Base-by-base conservation (phyloP, 2,888 invertebrate species). In the Cryptocheilus praepositus region DNA sequence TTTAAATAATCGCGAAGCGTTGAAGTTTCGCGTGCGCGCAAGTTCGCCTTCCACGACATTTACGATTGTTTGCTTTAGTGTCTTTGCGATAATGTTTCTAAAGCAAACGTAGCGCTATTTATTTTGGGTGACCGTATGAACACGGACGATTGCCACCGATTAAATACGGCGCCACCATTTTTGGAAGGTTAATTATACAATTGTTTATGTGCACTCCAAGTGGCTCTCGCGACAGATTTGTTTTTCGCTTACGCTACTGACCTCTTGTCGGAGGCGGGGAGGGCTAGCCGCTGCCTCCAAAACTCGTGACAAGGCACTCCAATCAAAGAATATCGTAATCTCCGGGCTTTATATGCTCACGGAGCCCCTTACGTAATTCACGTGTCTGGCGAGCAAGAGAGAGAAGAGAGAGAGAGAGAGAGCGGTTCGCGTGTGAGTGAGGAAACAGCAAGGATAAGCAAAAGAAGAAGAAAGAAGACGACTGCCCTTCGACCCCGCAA, bases 291-390 rank as follows among this genome's bases (percentile, higher is more conserved):
- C 45, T 45, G 16, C 45, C 45, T 21, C 16, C 56, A 49, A 56
- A 52, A 51, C 57, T 51, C 58, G 71, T 76, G 82, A 83, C 83
- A 78, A 76, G 74, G 72, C 81, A 82, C 81, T 84, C 82, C 80
- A 80, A 83, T 83, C 81, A 79, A 67, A 82, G 81, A 82, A 81
- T 82, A 85, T 85, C 82, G 81, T 83, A 84, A 84, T 85, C 85
- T 82, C 79, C 76, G 81, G 79, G 81, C 79, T 77, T 78, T 79
- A 67, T 68, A 67, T 71, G 80, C 68, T 64, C 67, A 53, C 71
- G 70, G 52, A 57, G 56, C 11, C 76, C 76, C 82, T 86, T 86
- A 85, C 81, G 84, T 85, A 86, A 86, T 86, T 85, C 86, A 83
- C 85, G 83, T 85, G 85, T 81, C 84, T 80, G 79, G 67, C 65